Base-by-base conservation (phyloP, 2,113 vertebrate genomes). In the Elephas maximus region DNA sequence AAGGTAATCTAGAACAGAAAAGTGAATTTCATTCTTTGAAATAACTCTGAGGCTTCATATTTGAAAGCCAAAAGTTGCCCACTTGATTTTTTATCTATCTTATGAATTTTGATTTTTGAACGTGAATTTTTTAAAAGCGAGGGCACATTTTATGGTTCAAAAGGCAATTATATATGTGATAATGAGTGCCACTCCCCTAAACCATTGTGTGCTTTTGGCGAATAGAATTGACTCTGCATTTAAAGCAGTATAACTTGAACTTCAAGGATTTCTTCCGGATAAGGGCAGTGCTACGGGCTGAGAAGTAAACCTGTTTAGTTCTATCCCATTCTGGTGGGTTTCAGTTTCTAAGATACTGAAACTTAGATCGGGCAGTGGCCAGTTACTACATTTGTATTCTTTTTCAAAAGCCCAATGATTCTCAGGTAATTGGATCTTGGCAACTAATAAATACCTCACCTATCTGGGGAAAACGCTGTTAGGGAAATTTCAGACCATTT, bases 11-110 rank as follows among this genome's bases (percentile, higher is more conserved):
- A 62, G 10, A 67, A 41, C 33, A 33, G 9, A 76, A 53, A 57
- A 37, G 4, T 21, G 6, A 53, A 77, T 69, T 51, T 90, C 26
- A 30, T n/a, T 24, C 45, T 57, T 45, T 57, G 0, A 87, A 83
- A 74, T 11, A 73, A 63, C 28, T 71, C 69, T 11, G 57, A 69
- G 57, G 26, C 37, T 57, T n/a, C 67, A 37, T n/a, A n/a, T 28
- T 74, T 95, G 26, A 80, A 88, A 53, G 57, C n/a, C 63, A 45
- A 48, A 44, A 60, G 45, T 33, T 9, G 30, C 21, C 6, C 53
- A 23, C 45, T 74, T 95, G 63, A 78, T 93, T 88, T 91, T 80
- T 80, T 57, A 67, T 41, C 71, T 45, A 1, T 12, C 74, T 79
- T 67, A 41, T n/a, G 45, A 74, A 67, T 24, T 85, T 88, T 65